Evolutionary conservation across 2,797 vertebrate genomes (phyloP), one percentile per base, ranked within the genome.

Genomic region (Microcaecilia unicolor): DNA sequence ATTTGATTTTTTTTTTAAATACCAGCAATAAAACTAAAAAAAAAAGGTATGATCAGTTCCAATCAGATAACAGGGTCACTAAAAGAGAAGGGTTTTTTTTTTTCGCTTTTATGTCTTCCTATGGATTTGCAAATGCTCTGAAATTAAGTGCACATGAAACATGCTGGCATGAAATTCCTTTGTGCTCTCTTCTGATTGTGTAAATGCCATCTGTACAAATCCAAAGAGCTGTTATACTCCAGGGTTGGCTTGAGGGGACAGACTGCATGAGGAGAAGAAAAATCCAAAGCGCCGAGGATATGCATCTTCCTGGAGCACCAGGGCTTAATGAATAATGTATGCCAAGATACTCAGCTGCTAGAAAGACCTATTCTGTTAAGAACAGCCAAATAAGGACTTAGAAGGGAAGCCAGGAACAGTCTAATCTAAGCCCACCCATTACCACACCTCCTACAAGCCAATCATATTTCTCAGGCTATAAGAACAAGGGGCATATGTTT

Each of bases 381-480:
- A 77, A 80, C 84, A 84, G 80, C 84, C 81, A 89, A 88, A 91
- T 84, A 85, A 88, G 80, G 76, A 80, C 64, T 76, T 74, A 72
- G 76, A 68, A 77, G 61, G 63, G 69, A 84, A 77, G 76, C 76
- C 74, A 75, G 78, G 70, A 78, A 74, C 75, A 56, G 64, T 59
- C 69, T 63, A 70, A 72, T 54, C 47, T 62, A 66, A 75, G 61
- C 61, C 71, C 61, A 28, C 80, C 63, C 59, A 81, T 50, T 67
- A 58, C 65, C 47, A 47, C 32, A 47, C 32, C 73, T 51, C 59
- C 55, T 53, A 36, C 28, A 44, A 76, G 69, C 91, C 82, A 92
- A 93, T 93, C 62, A 60, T 25, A 21, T 36, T 27, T 17, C 43
- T 44, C 10, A 51, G 49, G 60, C 58, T 29, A 34, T 5, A 37